Evolutionary conservation across 2,888 invertebrate species (phyloP).

Genomic region (Kryphioiulus occultus): DNA sequence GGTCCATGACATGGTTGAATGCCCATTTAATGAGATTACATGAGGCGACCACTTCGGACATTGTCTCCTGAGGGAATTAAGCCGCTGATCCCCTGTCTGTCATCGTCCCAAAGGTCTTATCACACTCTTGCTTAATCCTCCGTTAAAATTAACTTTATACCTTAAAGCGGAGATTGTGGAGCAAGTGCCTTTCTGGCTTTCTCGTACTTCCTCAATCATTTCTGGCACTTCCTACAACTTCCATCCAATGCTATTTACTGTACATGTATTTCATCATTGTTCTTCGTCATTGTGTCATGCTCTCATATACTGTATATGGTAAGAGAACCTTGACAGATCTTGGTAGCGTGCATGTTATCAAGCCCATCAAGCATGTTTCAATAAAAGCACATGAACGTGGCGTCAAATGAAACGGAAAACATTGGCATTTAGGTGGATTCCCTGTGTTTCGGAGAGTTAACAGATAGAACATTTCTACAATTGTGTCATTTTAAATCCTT

Average conservation of each 20-base stretch:
- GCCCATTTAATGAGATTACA: conserved; percentile 17
- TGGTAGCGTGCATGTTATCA: no score
- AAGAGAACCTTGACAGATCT: no score
- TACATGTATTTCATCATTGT: no score
- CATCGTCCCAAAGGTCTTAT: not conserved
- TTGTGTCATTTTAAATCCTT: not conserved
- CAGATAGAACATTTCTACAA: not conserved
- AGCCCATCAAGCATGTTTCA: no score
- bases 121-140: not conserved
- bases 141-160: not conserved
- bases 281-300: no score
- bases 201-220: no score
- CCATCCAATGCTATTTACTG: no score
- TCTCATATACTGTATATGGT: no score
- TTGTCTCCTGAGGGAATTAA: not conserved
- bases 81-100: not conserved
- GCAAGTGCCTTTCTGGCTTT: no score
- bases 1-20: conserved; percentile 30
- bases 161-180: not conserved
- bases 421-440: not conserved
- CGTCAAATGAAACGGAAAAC: not conserved
- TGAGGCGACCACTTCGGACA: not conserved
- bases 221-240: no score
- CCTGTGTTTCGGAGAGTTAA: not conserved
- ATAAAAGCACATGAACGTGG: no score